phyloP scores from a whole-genome alignment of 2,113 vertebrate genomes.

The Sminthopsis crassicaudata region DNA sequence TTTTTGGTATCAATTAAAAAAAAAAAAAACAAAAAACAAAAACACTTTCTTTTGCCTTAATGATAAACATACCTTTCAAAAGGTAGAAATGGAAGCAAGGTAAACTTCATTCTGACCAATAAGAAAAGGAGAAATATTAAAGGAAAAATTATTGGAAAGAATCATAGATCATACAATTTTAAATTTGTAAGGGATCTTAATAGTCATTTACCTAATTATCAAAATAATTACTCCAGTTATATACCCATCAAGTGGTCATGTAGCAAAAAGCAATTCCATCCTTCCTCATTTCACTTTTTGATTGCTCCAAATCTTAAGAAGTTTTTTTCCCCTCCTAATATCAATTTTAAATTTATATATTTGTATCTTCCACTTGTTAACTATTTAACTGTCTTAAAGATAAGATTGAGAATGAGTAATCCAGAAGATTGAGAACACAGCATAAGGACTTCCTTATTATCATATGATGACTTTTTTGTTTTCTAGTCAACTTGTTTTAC shows the following conservation, averaged over 20 bases:
- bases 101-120: neutral
- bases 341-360: neutral
- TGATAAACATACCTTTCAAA: neutral
- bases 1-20: neutral
- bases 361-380: neutral
- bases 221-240: neutral
- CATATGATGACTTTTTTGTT: neutral
- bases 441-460: neutral
- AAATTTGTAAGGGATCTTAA: neutral
- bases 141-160: neutral
- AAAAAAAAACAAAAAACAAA: neutral
- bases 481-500: constrained; percentile 1
- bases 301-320: neutral
- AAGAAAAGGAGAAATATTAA: neutral
- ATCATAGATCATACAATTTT: neutral
- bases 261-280: neutral
- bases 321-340: neutral
- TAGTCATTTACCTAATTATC: neutral
- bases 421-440: neutral
- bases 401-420: neutral
- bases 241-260: neutral
- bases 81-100: neutral
- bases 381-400: neutral
- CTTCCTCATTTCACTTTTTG: neutral
- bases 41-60: neutral